Conservation (phyloP, 2,113 vertebrate species). For the Apodemus sylvaticus region DNA sequence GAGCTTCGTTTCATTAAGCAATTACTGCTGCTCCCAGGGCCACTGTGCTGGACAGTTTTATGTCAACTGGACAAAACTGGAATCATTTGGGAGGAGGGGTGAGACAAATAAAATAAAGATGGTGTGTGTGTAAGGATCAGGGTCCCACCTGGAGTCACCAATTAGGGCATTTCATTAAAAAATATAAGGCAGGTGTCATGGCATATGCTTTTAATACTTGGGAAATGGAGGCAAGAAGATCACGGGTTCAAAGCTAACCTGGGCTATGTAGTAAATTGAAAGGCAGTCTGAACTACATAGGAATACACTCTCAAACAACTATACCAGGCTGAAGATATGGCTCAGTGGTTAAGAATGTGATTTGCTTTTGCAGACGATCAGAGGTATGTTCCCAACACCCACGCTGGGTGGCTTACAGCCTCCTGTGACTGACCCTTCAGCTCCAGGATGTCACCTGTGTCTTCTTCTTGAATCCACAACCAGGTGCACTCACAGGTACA, state of each 20-base stretch:
- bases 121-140: background rate
- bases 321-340: background rate
- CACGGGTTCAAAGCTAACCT: background rate
- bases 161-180: background rate
- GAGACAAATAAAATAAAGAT: background rate
- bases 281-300: background rate
- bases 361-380: background rate
- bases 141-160: background rate
- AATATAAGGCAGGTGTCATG: background rate
- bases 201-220: background rate
- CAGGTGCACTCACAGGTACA: background rate
- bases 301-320: background rate
- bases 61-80: background rate
- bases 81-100: background rate
- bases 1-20: slow-evolving; percentile 51
- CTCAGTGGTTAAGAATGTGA: background rate
- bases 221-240: background rate
- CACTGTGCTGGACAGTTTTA: background rate
- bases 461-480: background rate
- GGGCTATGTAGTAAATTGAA: background rate
- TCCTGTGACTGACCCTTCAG: background rate
- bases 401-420: background rate
- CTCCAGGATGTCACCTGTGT: background rate
- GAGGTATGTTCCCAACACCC: background rate
- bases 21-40: background rate